These are phyloP conservation scores for Callipepla californica DNA, from an alignment of 2,113 vertebrate species.

Conservation along the genomic window DNA sequence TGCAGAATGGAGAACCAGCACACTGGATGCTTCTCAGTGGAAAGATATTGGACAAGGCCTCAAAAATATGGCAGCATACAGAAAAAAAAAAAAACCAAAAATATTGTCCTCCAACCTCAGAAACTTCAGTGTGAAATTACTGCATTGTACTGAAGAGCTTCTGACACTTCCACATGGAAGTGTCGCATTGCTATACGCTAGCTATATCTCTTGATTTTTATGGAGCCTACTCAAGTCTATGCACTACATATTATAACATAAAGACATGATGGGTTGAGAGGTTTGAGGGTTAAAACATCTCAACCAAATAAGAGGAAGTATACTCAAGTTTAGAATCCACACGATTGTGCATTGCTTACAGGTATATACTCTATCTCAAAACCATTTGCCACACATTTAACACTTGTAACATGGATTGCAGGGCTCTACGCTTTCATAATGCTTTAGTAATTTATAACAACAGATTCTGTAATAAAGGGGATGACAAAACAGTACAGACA, in stretches of 20 bases:
- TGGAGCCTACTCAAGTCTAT: not conserved
- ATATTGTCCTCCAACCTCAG: not conserved
- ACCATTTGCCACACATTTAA: slow-evolving; percentile 51
- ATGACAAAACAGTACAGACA: slow-evolving; percentile 26
- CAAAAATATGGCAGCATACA: not conserved
- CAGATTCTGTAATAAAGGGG: slow-evolving; percentile 59
- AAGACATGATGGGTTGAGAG: not conserved
- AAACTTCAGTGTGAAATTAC: not conserved
- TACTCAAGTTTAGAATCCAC: slow-evolving; percentile 36
- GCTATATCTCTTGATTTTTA: not conserved
- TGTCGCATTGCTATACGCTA: not conserved
- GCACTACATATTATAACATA: not conserved
- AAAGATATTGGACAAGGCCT: not conserved
- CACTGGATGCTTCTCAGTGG: not conserved
- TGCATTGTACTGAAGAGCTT: not conserved
- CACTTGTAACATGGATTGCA: not conserved
- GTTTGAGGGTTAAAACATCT: slow-evolving; percentile 29
- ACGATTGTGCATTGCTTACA: slow-evolving; percentile 51
- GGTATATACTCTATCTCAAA: slow-evolving; percentile 57
- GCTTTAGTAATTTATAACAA: slow-evolving; percentile 65
- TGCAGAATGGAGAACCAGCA: not conserved
- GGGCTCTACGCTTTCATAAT: slow-evolving; percentile 35
- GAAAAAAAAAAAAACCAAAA: not conserved
- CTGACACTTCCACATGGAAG: not conserved
- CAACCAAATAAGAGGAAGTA: slow-evolving; percentile 38